phyloP scores from a whole-genome alignment of 2,113 vertebrate species.

The Ailuropoda melanoleuca region DNA sequence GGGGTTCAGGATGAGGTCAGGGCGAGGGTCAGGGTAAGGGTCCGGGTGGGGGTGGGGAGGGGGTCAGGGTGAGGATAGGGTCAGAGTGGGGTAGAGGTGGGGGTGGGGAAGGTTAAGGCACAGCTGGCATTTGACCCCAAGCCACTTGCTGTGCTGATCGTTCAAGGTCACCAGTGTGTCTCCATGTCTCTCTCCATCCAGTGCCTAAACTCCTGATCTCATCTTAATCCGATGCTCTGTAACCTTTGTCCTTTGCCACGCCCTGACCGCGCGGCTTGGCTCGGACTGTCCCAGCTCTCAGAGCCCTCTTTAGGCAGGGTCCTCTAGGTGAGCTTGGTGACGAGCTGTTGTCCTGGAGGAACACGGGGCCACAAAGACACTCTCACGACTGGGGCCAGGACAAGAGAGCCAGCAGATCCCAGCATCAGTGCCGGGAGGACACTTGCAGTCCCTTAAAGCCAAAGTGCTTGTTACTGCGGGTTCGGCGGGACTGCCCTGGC shows the following conservation, averaged over 20 bases:
- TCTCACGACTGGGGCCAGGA: not conserved
- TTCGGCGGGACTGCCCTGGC: not conserved
- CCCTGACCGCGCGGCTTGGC: not conserved
- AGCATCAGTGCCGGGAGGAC: not conserved
- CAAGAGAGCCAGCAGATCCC: not conserved
- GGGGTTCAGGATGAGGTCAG: not conserved
- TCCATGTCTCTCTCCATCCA: rapidly evolving
- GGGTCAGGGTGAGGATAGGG: not conserved
- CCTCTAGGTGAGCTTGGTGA: not conserved
- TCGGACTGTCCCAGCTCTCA: not conserved
- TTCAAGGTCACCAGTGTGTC: rapidly evolving
- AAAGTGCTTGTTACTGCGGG: rapidly evolving
- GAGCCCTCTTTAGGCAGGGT: not conserved
- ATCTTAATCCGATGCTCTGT: rapidly evolving
- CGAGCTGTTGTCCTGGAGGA: not conserved
- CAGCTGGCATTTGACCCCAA: not conserved
- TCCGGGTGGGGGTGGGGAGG: not conserved
- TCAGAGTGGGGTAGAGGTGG: no score
- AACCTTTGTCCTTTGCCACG: rapidly evolving
- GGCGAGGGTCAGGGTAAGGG: not conserved
- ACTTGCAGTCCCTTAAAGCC: constrained; percentile 34
- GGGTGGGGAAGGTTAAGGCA: not conserved
- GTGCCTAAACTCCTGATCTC: rapidly evolving
- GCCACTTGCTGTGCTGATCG: not conserved
- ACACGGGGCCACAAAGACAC: not conserved